Evolutionary conservation across 2,113 vertebrate species (phyloP), one percentile per base, ranked within the genome.

Genomic region (Verasper variegatus): DNA sequence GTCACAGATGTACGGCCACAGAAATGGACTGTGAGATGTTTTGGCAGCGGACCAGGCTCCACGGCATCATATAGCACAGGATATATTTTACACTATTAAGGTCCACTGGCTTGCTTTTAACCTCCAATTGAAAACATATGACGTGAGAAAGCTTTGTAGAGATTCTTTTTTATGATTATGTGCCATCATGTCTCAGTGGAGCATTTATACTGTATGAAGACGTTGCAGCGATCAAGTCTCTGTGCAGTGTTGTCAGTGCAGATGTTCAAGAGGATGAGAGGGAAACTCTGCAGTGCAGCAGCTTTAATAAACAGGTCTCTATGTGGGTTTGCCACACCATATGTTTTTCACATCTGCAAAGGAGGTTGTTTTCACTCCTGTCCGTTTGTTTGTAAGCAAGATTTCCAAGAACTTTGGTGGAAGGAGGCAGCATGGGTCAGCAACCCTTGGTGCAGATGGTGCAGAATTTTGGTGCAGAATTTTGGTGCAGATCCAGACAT

Each of bases 71-170:
- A 71, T n/a, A 65, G 15, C 8, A 24, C 21, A 77, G 51, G 59
- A 62, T 47, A 59, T 75, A 78, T 70, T 68, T 82, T 21, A 56
- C 54, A 54, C 17, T 70, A 65, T 71, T 59, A 68, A 65, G 37
- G 45, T 76, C 37, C 26, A 59, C 40, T 67, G 35, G 42, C 70
- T 69, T 69, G 74, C 40, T 58, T 65, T 87, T 84, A 84, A 83
- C 75, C 78, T 58, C 24, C 62, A 35, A 59, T 65, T 69, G 26
- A 71, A 89, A 71, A 68, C 70, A 81, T 14, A 40, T 13, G 17
- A 67, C 1, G n/a, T 42, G 15, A 57, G 57, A 86, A 74, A 67
- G 58, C 49, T 61, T 37, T 2, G 20, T 7, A 12, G 47, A 45
- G 52, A 64, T 78, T n/a, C 8, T 18, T 60, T 52, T 14, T 73